These are phyloP conservation scores for Rhynchonycteris naso DNA, from an alignment of 2,797 vertebrate genomes.

Conservation along the genomic window DNA sequence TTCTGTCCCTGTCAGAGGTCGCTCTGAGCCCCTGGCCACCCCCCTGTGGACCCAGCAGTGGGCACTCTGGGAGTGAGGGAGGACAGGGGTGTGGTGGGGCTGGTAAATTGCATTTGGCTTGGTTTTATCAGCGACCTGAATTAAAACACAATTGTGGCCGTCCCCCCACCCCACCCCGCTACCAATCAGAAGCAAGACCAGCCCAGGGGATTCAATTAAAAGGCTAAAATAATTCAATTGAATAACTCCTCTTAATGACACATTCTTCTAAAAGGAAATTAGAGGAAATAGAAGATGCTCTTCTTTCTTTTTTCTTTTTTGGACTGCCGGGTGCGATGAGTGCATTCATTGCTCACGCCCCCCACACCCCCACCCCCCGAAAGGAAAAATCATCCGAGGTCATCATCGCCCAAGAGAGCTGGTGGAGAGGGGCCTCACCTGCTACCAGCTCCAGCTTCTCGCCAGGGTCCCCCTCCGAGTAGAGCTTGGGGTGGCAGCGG, in stretches of 20 bases:
- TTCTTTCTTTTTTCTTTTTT: background rate
- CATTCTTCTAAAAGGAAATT: slow-evolving; percentile 81
- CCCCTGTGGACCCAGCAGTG: background rate
- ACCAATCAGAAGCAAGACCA: slow-evolving; percentile 62
- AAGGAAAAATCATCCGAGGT: background rate
- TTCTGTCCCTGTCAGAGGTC: background rate
- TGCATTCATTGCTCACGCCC: background rate
- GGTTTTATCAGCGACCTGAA: slow-evolving; percentile 67
- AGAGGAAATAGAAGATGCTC: slow-evolving; percentile 72
- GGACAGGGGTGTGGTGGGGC: too few species aligned
- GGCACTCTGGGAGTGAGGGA: too few species aligned
- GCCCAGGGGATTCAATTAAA: slow-evolving; percentile 82
- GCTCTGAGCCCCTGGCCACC: background rate
- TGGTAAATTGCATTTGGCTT: rapidly evolving
- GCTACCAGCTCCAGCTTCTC: slow-evolving; percentile 98
- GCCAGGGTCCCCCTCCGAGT: slow-evolving; percentile 98
- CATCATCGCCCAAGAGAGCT: background rate
- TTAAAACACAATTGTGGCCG: background rate
- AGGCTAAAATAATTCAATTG: slow-evolving; percentile 84
- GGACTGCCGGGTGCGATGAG: slow-evolving; percentile 68
- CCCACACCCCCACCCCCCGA: too few species aligned
- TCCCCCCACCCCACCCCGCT: slow-evolving; percentile 14
- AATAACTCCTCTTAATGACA: slow-evolving; percentile 83
- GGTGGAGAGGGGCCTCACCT: slow-evolving; percentile 85
- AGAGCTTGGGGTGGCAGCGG: slow-evolving; percentile 98